Evolutionary conservation across 2,113 vertebrate genomes (phyloP).

Genomic region (Isichthys henryi): DNA sequence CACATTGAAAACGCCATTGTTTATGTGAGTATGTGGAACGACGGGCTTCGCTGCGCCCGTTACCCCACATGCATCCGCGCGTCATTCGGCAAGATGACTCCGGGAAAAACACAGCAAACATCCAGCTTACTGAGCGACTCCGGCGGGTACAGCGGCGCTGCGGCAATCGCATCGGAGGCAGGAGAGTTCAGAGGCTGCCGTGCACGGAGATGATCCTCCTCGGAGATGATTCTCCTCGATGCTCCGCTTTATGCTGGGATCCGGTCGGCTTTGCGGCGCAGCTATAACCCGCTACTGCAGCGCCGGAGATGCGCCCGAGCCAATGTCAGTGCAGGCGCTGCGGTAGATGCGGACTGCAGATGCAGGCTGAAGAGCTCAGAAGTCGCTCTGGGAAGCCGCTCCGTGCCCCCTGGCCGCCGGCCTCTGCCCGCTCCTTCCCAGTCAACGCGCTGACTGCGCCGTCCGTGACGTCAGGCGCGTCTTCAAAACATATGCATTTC

Average conservation of each 20-base stretch:
- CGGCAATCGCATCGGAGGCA: not conserved
- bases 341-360: not conserved
- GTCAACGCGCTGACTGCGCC: not conserved
- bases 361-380: not conserved
- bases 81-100: not conserved
- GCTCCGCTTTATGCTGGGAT: not conserved
- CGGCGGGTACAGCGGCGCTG: not conserved
- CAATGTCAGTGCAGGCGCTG: not conserved
- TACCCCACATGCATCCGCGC: not conserved
- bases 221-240: not conserved
- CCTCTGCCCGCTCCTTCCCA: not conserved
- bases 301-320: not conserved
- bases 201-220: not conserved
- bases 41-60: not conserved
- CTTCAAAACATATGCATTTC: not conserved
- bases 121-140: not conserved
- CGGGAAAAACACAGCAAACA: not conserved
- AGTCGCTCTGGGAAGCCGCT: not conserved
- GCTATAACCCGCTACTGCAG: not conserved
- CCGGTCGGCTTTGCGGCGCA: not conserved
- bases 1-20: not conserved
- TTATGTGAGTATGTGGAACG: not conserved
- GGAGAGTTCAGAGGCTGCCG: not conserved
- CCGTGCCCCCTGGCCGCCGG: not conserved
- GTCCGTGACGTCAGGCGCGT: conserved; percentile 11